Percentiles rank a stretch among this genome's conserved stretches.
Evolutionary conservation across 2,797 vertebrate species (phyloP).

Genomic region (Spheniscus humboldti): DNA sequence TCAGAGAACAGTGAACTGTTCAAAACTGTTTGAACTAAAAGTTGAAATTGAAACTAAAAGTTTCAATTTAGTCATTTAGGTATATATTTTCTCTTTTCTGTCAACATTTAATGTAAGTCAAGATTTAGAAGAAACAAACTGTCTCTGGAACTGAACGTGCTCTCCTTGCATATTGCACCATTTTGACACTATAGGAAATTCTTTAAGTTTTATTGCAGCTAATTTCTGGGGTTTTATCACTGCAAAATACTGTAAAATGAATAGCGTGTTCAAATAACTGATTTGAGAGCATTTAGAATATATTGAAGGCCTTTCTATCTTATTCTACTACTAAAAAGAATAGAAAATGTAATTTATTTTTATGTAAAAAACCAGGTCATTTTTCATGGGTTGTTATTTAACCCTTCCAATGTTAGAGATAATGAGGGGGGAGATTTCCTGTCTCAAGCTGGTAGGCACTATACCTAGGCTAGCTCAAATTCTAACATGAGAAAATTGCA

Average conservation of each 20-base stretch:
- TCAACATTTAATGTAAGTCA: background rate
- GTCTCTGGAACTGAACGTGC: background rate
- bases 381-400: slow-evolving; percentile 46
- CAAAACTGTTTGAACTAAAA: background rate
- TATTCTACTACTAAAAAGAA: background rate
- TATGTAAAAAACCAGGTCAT: background rate
- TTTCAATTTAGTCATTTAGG: background rate
- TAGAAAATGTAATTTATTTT: slow-evolving; percentile 5
- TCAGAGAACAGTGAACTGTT: slow-evolving; percentile 11
- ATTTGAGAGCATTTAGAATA: background rate
- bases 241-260: background rate
- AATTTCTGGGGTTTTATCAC: background rate
- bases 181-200: background rate
- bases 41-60: background rate
- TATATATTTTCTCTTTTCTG: slow-evolving; percentile 3
- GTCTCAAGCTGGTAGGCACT: slow-evolving; percentile 52
- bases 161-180: background rate
- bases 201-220: background rate
- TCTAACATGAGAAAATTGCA: slow-evolving; percentile 79
- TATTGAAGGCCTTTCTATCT: background rate
- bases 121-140: slow-evolving; percentile 14
- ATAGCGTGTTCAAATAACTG: background rate
- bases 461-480: slow-evolving; percentile 71
- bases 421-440: slow-evolving; percentile 49
- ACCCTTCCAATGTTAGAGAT: slow-evolving; percentile 46